A percentile compares a stretch with the other conserved stretches of the same genome.
These are phyloP conservation scores for Anolis apletophallus DNA, from an alignment of 2,797 vertebrate genomes.

Conservation along the genomic window DNA sequence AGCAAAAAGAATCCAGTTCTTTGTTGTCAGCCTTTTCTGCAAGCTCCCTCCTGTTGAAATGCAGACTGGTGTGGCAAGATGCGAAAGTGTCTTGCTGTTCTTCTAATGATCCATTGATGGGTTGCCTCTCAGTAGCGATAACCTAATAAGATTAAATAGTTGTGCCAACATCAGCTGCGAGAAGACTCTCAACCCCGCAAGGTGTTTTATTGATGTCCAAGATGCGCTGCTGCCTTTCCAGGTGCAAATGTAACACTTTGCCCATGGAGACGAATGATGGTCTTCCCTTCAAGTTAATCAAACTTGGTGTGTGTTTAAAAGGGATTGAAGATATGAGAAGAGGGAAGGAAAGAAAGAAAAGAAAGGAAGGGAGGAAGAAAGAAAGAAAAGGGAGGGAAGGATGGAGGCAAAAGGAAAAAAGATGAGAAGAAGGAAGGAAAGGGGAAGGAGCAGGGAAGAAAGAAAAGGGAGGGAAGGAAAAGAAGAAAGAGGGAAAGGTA, in stretches of 20 bases:
- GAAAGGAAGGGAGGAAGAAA: too few relatives aligned
- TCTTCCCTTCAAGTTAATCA: neutral
- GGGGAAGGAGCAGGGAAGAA: too few relatives aligned
- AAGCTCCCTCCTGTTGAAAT: neutral
- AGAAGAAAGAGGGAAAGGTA: too few relatives aligned
- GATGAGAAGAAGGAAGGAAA: too few relatives aligned
- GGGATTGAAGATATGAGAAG: too few relatives aligned
- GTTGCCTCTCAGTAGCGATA: neutral
- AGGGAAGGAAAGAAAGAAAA: too few relatives aligned
- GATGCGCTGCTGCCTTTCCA: neutral
- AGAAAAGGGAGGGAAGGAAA: too few relatives aligned
- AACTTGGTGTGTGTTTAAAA: neutral
- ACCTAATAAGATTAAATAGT: conserved; percentile 5
- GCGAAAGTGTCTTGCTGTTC: neutral
- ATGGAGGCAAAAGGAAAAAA: too few relatives aligned
- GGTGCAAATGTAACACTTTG: conserved; percentile 1
- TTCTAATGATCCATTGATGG: neutral
- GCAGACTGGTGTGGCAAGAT: too few relatives aligned
- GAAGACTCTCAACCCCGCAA: too few relatives aligned
- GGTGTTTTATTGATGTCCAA: neutral
- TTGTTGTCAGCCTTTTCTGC: neutral
- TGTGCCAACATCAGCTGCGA: neutral
- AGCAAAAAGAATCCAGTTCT: neutral
- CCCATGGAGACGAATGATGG: neutral
- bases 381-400: too few relatives aligned